These are phyloP conservation scores for Panzeria rudis DNA, from an alignment of 2,888 invertebrate genomes.

Conservation along the genomic window DNA sequence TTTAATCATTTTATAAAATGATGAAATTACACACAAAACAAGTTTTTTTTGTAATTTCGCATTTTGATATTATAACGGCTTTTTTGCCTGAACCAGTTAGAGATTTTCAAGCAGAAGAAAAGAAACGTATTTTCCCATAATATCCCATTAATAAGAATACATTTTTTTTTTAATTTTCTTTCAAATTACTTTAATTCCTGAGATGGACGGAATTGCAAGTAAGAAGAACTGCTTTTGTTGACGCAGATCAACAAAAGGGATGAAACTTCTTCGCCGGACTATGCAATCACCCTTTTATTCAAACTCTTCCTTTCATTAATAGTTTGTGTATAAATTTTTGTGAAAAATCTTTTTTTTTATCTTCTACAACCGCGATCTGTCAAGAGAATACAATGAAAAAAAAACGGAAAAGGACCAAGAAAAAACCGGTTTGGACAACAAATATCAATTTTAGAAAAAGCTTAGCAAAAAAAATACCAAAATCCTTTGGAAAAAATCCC, in stretches of 20 bases:
- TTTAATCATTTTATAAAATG: neutral
- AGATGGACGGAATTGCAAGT: conserved; percentile 49
- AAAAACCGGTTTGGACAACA: conserved; percentile 72
- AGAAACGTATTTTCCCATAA: conserved; percentile 63
- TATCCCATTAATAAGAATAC: neutral
- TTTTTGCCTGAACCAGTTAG: conserved; percentile 20
- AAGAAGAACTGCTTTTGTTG: conserved; percentile 23
- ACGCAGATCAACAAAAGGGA: conserved; percentile 59
- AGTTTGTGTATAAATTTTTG: conserved; percentile 21
- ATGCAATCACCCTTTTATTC: conserved; percentile 63
- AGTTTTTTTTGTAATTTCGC: conserved; percentile 9
- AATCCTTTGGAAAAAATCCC: conserved; percentile 45
- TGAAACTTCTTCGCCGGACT: conserved; percentile 72
- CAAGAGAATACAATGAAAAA: conserved; percentile 56
- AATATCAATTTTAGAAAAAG: conserved; percentile 66
- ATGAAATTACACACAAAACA: neutral
- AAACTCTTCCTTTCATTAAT: neutral
- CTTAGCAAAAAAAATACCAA: conserved; percentile 53
- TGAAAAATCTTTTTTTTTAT: conserved; percentile 59
- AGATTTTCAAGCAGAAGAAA: conserved; percentile 17
- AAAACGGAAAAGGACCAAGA: conserved; percentile 59
- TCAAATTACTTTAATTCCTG: conserved; percentile 44
- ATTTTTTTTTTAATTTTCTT: conserved; percentile 54
- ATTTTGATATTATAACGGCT: conserved; percentile 55
- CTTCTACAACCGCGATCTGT: conserved; percentile 68